These are phyloP conservation scores for Lochmaea crataegi DNA, from an alignment of 2,888 invertebrate genomes.

Conservation along the genomic window DNA sequence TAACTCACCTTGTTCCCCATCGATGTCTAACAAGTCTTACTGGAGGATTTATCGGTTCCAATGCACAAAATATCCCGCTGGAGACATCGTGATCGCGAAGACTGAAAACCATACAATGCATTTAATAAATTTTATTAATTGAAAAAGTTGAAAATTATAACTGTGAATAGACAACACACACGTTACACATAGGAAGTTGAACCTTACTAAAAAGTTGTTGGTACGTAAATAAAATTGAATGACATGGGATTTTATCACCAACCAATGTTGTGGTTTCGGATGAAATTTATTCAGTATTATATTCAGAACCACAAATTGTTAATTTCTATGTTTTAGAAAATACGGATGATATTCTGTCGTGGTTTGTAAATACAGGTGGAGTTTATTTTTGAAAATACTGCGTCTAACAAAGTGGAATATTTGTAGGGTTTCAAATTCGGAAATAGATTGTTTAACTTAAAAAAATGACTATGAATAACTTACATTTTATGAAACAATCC, in stretches of 20 bases:
- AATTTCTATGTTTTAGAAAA: too few relatives aligned
- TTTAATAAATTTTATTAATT: neutral
- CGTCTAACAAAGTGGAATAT: too few relatives aligned
- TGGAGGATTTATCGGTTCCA: constrained; percentile 8
- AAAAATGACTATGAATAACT: too few relatives aligned
- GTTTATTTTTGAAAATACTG: too few relatives aligned
- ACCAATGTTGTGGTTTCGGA: neutral
- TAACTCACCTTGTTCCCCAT: constrained; percentile 23
- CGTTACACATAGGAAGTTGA: neutral
- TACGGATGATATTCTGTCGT: too few relatives aligned
- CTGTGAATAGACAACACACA: neutral
- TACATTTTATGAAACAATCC: too few relatives aligned
- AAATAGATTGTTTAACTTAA: too few relatives aligned
- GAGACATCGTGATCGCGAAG: constrained; percentile 1
- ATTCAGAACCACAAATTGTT: too few relatives aligned
- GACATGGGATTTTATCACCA: neutral
- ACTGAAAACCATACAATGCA: constrained; percentile 13
- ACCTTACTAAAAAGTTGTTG: too few relatives aligned
- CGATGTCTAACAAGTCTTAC: constrained; percentile 20
- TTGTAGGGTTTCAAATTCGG: too few relatives aligned
- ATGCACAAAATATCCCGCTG: constrained; percentile 14
- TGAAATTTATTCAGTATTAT: neutral
- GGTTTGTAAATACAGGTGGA: too few relatives aligned
- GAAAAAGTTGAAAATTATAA: too few relatives aligned
- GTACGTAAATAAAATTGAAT: neutral